Evolutionary conservation across 2,797 vertebrate genomes (phyloP).

Genomic region (Erpetoichthys calabaricus): DNA sequence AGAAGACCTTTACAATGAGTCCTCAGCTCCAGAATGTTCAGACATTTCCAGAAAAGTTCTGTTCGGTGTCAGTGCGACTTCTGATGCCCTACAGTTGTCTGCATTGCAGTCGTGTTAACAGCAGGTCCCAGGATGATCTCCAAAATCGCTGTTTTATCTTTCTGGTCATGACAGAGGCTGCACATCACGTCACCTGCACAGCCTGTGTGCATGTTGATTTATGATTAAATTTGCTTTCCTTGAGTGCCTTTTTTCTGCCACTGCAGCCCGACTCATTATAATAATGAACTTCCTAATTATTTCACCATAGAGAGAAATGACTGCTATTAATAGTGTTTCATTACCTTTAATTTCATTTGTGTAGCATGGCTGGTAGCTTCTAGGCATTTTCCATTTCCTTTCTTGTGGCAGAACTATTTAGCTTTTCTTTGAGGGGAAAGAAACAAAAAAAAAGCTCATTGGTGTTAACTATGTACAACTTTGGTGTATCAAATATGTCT

Average conservation of each 20-base stretch:
- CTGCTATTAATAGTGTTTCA: conserved; percentile 58
- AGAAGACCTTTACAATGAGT: too few relatives aligned
- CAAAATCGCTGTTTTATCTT: neutral
- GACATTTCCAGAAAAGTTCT: too few relatives aligned
- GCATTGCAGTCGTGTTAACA: too few relatives aligned
- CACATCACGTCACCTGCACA: conserved; percentile 12
- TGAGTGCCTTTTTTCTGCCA: conserved; percentile 44
- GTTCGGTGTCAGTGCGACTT: too few relatives aligned
- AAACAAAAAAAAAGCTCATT: too few relatives aligned
- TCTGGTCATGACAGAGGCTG: conserved; percentile 7
- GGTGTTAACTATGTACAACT: too few relatives aligned
- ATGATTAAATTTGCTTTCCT: conserved; percentile 40
- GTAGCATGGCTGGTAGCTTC: conserved; percentile 54
- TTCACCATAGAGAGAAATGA: conserved; percentile 55
- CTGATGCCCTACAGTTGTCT: too few relatives aligned
- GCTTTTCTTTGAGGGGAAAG: conserved; percentile 5
- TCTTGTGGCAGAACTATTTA: too few relatives aligned
- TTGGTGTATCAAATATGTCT: too few relatives aligned
- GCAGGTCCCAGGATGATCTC: neutral
- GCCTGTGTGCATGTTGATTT: conserved; percentile 45
- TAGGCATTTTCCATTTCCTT: conserved; percentile 56
- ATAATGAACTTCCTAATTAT: conserved; percentile 74
- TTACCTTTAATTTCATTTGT: conserved; percentile 68
- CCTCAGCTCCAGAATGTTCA: too few relatives aligned
- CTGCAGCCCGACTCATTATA: conserved; percentile 61